These are phyloP conservation scores for Ariopsis seemanni DNA, from an alignment of 2,113 vertebrate genomes.

Conservation along the genomic window DNA sequence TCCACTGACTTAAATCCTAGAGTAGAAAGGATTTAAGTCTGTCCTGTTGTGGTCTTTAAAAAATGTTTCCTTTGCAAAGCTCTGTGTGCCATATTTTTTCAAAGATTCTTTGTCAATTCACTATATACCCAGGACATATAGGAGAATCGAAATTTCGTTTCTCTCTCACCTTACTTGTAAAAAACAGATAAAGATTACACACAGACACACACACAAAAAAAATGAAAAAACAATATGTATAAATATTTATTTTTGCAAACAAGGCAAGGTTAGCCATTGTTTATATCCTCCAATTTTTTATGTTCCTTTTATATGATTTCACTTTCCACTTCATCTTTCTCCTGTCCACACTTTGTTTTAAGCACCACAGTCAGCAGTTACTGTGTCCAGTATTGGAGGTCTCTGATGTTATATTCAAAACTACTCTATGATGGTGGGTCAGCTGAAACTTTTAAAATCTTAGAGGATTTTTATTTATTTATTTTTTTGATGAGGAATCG, in stretches of 20 bases:
- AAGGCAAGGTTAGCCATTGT: background rate
- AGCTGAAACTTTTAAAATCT: background rate
- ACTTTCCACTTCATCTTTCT: background rate
- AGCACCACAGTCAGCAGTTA: background rate
- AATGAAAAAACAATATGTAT: no score
- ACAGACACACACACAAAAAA: no score
- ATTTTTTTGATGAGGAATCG: background rate
- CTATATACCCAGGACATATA: no score
- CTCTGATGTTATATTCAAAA: background rate
- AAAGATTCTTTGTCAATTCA: no score
- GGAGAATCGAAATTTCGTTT: no score
- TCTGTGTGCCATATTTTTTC: background rate
- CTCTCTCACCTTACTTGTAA: no score
- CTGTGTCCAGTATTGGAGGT: background rate
- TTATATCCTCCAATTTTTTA: background rate
- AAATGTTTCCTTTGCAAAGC: background rate
- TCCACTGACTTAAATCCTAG: background rate
- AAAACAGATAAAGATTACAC: no score
- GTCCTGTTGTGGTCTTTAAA: background rate
- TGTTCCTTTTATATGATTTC: background rate
- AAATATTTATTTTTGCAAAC: background rate
- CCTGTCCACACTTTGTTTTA: background rate
- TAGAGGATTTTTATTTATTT: background rate
- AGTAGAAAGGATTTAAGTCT: background rate
- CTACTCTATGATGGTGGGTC: background rate